Evolutionary conservation across 2,888 invertebrate genomes (phyloP).

Genomic region (Chrysopilus asiliformis): DNA sequence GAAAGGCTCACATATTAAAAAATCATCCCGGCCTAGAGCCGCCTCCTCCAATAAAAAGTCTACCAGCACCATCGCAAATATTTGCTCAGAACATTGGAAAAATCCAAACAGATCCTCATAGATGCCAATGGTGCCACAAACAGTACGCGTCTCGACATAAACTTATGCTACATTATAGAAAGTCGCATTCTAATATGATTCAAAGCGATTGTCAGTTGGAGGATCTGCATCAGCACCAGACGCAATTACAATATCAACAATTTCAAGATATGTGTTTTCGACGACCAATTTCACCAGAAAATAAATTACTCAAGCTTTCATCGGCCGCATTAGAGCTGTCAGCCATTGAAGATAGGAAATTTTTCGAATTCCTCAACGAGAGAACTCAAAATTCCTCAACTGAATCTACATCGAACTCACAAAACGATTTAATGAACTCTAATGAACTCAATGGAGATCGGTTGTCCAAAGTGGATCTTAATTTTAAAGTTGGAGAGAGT

Average conservation of each 20-base stretch:
- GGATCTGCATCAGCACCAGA: background rate
- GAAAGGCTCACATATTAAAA: slow-evolving; percentile 67
- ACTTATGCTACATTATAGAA: slow-evolving; percentile 53
- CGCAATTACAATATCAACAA: slow-evolving; percentile 3
- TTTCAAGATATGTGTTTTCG: slow-evolving; percentile 13
- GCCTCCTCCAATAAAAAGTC: slow-evolving; percentile 36
- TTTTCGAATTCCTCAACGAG: slow-evolving; percentile 19
- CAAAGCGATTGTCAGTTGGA: background rate
- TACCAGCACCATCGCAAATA: slow-evolving; percentile 40
- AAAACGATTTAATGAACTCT: slow-evolving; percentile 9
- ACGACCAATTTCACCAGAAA: slow-evolving; percentile 19
- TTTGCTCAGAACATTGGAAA: slow-evolving; percentile 60
- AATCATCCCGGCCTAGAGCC: slow-evolving; percentile 58
- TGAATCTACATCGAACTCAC: background rate
- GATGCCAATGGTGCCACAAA: slow-evolving; percentile 69
- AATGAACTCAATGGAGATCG: slow-evolving; percentile 12
- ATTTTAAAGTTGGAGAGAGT: slow-evolving; percentile 15
- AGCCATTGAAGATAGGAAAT: slow-evolving; percentile 18
- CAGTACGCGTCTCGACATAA: slow-evolving; percentile 74
- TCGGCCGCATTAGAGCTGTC: slow-evolving; percentile 21
- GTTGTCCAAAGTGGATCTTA: slow-evolving; percentile 14
- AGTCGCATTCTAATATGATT: slow-evolving; percentile 40
- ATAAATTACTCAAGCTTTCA: slow-evolving; percentile 20
- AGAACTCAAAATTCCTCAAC: slow-evolving; percentile 7
- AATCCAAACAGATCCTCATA: slow-evolving; percentile 54